Evolutionary conservation across 2,888 invertebrate genomes (phyloP).

Genomic region (Epinotia bilunana): DNA sequence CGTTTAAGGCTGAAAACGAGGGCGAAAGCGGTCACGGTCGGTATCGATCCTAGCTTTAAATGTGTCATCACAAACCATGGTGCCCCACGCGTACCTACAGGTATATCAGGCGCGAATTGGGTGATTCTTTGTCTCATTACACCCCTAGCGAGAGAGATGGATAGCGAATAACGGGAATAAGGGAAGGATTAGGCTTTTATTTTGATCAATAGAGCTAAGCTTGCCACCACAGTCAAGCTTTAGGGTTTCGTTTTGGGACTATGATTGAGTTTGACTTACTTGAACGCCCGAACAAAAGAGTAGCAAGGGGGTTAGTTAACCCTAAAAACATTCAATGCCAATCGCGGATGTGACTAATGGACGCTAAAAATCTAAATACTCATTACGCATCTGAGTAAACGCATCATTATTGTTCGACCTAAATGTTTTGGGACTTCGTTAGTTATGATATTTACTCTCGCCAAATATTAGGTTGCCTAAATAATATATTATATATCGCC

Average conservation of each 20-base stretch:
- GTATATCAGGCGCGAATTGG: slow-evolving; percentile 18
- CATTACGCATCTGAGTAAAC: too few relatives aligned
- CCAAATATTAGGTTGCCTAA: too few relatives aligned
- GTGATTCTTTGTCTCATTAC: slow-evolving; percentile 20
- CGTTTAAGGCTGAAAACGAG: slow-evolving; percentile 1
- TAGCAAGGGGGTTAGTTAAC: too few relatives aligned
- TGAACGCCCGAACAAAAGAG: not conserved
- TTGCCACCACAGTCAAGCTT: not conserved
- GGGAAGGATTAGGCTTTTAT: slow-evolving; percentile 15
- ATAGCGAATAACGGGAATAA: slow-evolving; percentile 7
- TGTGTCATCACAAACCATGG: slow-evolving; percentile 30
- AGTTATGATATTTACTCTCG: too few relatives aligned
- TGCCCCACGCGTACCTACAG: slow-evolving; percentile 15
- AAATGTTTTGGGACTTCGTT: too few relatives aligned
- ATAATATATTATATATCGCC: too few relatives aligned
- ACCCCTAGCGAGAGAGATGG: slow-evolving; percentile 4
- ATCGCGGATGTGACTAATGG: too few relatives aligned
- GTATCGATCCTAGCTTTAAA: slow-evolving; percentile 25
- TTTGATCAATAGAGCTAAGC: slow-evolving; percentile 10
- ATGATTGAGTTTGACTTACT: not conserved
- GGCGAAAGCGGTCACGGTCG: slow-evolving; percentile 21
- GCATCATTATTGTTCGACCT: too few relatives aligned
- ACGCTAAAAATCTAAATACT: too few relatives aligned
- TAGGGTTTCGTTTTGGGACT: not conserved
- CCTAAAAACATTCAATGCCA: too few relatives aligned